Base-by-base conservation (phyloP, 1,140 invertebrate species). In the Euwallacea similis region DNA sequence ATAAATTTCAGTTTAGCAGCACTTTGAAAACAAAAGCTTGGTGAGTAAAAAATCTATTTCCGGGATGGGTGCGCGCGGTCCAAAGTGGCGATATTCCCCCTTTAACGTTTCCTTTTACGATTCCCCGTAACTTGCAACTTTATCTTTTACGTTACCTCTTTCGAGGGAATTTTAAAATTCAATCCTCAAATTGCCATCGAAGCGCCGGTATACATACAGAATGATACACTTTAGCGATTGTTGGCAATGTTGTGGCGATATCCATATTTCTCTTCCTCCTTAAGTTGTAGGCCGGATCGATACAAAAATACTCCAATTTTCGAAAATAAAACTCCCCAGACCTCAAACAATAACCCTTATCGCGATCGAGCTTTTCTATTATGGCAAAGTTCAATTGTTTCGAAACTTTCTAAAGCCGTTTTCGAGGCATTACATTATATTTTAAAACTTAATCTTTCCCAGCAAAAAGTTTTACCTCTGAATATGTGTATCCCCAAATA, bases 131-230 rank as follows among this genome's bases (percentile, higher is more conserved):
- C 13, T 69, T 69, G 58, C 55, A 46, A 58, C 66, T 58, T 67
- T 66, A 67, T 67, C 66, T 59, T 59, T 61, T 60, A 61, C 58
- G 66, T 46, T 67, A 10, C 10, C 21, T 15, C 66, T 67, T 55
- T 67, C 16, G 44, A 11, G 66, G 42, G 66, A 69, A 69, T 69
- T 69, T 69, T 61, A 69, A 69, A 69, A 69, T 69, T 69, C 66
- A 69, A 69, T 69, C 66, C 66, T 56, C 66, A 61, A 69, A 69
- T 69, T 69, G 66, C 66, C 21, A 69, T 69, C 21, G 58, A 69
- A 50, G 33, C 43, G 13, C 59, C 44, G 33, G 58, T 69, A 69
- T 69, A 61, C 58, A 69, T 69, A 69, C 59, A 7, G 44, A 59
- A 55, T 46, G 54, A 67, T 46, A 56, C 15, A 59, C 53, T 13